A percentile compares a stretch with the other conserved stretches of the same genome.
Conservation (phyloP, 2,888 invertebrate genomes). For the Parnassius glacialis region DNA sequence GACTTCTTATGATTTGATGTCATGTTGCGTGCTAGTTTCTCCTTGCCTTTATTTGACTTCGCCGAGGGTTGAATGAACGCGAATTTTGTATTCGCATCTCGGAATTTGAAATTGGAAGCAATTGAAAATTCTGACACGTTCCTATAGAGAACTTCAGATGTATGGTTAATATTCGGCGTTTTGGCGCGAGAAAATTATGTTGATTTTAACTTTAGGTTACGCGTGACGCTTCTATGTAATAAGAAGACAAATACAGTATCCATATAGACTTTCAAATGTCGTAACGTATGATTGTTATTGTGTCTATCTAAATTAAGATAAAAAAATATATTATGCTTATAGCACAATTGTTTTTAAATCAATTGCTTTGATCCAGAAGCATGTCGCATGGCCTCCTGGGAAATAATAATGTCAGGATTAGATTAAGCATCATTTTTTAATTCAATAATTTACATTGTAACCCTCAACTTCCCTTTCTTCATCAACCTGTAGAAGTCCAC, state of each 20-base stretch:
- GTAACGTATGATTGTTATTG: too few relatives aligned
- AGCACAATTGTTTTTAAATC: too few relatives aligned
- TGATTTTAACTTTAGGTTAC: conserved; percentile 4
- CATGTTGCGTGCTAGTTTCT: conserved; percentile 67
- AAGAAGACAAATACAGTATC: conserved; percentile 20
- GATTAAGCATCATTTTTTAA: too few relatives aligned
- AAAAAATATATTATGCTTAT: too few relatives aligned
- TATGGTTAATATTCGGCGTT: conserved; percentile 7
- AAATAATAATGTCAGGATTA: too few relatives aligned
- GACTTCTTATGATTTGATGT: conserved; percentile 79
- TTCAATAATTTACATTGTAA: too few relatives aligned
- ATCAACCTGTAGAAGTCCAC: too few relatives aligned
- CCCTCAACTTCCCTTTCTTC: too few relatives aligned
- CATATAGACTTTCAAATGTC: conserved; percentile 42
- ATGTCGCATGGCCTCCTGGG: too few relatives aligned
- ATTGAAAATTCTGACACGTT: conserved; percentile 40
- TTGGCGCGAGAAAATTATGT: conserved; percentile 7
- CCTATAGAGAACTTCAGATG: conserved; percentile 24
- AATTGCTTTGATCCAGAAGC: too few relatives aligned
- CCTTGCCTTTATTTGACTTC: conserved; percentile 59
- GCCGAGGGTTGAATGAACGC: conserved; percentile 46
- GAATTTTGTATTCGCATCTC: conserved; percentile 42
- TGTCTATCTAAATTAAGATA: too few relatives aligned
- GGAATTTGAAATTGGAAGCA: conserved; percentile 39
- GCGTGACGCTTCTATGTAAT: not conserved